phyloP scores from a whole-genome alignment of 2,113 vertebrate genomes.

The Diadophis punctatus region DNA sequence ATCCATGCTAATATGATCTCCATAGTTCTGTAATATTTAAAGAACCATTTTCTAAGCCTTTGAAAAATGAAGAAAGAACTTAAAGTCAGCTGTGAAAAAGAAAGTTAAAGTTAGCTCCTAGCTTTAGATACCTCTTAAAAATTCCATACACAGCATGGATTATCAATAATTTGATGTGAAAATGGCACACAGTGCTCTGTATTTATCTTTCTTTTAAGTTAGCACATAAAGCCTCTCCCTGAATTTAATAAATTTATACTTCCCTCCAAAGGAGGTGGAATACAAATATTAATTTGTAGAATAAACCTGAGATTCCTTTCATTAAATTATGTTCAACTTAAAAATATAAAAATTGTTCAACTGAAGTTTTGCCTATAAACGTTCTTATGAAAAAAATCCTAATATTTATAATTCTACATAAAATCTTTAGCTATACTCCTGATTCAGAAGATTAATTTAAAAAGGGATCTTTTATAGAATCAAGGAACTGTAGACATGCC shows the following conservation, averaged over 20 bases:
- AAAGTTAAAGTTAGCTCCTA: not conserved
- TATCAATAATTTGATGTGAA: not conserved
- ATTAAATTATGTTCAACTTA: conserved; percentile 9
- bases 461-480: conserved; percentile 7
- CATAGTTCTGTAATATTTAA: not conserved
- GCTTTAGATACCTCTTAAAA: not conserved
- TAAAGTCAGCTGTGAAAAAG: not conserved
- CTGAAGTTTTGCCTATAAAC: conserved; percentile 15
- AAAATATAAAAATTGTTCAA: conserved; percentile 8
- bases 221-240: not conserved
- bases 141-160: not conserved
- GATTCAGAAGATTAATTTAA: conserved; percentile 38
- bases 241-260: not conserved
- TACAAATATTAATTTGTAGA: not conserved
- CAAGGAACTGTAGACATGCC: not conserved
- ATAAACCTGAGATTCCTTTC: conserved; percentile 14
- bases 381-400: conserved; percentile 34
- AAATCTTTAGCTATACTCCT: conserved; percentile 25
- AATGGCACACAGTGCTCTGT: not conserved
- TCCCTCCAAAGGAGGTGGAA: not conserved
- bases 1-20: not conserved
- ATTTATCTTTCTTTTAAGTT: not conserved
- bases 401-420: conserved; percentile 35
- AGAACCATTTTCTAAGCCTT: not conserved
- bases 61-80: not conserved